Percentiles rank a stretch among this genome's conserved stretches.
Conservation (phyloP, 2,888 invertebrate species). For the Ganaspis brasiliensis region DNA sequence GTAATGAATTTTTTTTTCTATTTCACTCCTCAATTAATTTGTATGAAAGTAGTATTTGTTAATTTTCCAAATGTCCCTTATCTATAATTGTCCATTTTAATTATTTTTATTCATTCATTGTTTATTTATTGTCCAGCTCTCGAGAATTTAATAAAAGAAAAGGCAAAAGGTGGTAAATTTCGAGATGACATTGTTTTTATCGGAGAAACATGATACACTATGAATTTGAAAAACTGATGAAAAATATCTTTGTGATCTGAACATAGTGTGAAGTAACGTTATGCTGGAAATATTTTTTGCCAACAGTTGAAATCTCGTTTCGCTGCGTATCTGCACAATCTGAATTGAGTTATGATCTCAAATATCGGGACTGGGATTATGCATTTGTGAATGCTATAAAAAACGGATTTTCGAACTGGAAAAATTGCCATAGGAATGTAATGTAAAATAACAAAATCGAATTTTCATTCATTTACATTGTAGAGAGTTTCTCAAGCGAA, state of each 20-base stretch:
- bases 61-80: too few species aligned
- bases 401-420: conserved; percentile 16
- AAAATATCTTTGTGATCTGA: neutral
- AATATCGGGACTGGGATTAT: conserved; percentile 28
- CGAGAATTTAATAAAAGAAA: too few species aligned
- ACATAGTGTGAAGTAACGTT: conserved; percentile 5
- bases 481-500: neutral
- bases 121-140: too few species aligned
- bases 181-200: neutral
- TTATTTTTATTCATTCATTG: too few species aligned
- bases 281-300: conserved; percentile 11
- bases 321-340: conserved; percentile 27
- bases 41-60: too few species aligned
- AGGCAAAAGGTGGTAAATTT: neutral
- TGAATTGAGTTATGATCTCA: conserved; percentile 35
- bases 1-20: neutral
- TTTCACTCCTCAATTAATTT: too few species aligned
- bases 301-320: conserved; percentile 26
- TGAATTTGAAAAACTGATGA: neutral
- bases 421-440: neutral
- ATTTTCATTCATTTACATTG: neutral
- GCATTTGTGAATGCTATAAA: conserved; percentile 16
- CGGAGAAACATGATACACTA: neutral
- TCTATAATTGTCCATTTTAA: too few species aligned
- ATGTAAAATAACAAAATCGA: neutral